Conservation (phyloP, 2,888 invertebrate genomes). For the Dromius quadrimaculatus region DNA sequence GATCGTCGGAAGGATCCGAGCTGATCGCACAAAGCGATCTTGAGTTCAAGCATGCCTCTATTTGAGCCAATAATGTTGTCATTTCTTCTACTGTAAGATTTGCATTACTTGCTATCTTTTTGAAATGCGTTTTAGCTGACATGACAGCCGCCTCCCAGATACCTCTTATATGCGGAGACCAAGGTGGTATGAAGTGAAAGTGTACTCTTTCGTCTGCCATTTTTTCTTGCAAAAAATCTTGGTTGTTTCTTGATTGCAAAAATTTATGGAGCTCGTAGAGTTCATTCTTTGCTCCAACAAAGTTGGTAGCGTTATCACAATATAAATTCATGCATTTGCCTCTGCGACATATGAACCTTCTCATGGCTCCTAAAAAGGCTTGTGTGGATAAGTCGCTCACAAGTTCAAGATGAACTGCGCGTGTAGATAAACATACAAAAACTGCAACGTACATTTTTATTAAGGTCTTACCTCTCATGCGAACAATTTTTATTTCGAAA, state of each 20-base stretch:
- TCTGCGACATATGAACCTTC: conserved; percentile 55
- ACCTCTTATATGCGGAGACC: conserved; percentile 57
- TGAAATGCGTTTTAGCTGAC: conserved; percentile 56
- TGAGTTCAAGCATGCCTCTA: conserved; percentile 53
- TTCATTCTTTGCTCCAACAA: conserved; percentile 55
- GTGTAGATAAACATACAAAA: conserved; percentile 57
- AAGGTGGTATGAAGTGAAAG: conserved; percentile 57
- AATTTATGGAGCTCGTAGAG: conserved; percentile 44
- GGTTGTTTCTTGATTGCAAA: neutral
- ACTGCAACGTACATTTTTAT: conserved; percentile 52
- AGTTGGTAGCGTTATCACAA: conserved; percentile 57
- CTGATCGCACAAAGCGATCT: conserved; percentile 52
- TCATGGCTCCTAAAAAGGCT: conserved; percentile 55
- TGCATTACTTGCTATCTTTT: conserved; percentile 2
- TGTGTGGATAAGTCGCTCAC: conserved; percentile 55
- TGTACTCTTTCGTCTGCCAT: conserved; percentile 30
- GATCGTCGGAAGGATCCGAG: conserved; percentile 52
- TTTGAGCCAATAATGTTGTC: conserved; percentile 48
- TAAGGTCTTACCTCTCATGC: conserved; percentile 43
- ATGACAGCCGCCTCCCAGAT: conserved; percentile 58
- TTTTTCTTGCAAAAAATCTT: neutral
- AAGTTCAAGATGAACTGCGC: conserved; percentile 58
- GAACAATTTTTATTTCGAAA: conserved; percentile 50
- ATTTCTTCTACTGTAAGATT: conserved; percentile 57
- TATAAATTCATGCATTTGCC: conserved; percentile 54